Percentiles rank a stretch among this genome's conserved stretches.
These are phyloP conservation scores for Lepisosteus osseus DNA, from an alignment of 2,113 vertebrate species.

Conservation along the genomic window DNA sequence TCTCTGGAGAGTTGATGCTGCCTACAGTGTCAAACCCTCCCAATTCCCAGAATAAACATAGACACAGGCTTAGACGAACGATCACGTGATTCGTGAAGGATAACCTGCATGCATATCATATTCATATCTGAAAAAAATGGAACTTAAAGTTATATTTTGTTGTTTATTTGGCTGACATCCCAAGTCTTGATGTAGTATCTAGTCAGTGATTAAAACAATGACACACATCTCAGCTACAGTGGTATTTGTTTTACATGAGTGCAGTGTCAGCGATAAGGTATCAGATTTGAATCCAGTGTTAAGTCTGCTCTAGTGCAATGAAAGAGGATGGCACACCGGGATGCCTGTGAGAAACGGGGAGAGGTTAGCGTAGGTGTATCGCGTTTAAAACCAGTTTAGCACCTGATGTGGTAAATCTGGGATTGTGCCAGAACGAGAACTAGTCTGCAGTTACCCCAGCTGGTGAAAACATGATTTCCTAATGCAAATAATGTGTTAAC, in stretches of 20 bases:
- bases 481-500: slow-evolving; percentile 48
- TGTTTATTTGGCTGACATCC: no score
- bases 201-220: no score
- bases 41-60: slow-evolving; percentile 25
- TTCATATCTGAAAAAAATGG: no score
- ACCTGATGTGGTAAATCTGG: slow-evolving; percentile 51
- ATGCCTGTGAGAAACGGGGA: slow-evolving; percentile 4
- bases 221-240: no score
- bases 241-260: no score
- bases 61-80: slow-evolving; percentile 26
- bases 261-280: no score
- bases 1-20: slow-evolving; percentile 52
- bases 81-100: background rate
- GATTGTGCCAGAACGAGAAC: slow-evolving; percentile 44
- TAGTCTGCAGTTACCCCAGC: slow-evolving; percentile 41
- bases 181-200: no score
- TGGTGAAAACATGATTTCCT: slow-evolving; percentile 40
- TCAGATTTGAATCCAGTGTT: no score
- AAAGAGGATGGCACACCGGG: background rate
- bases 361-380: slow-evolving; percentile 18
- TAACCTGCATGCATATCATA: background rate
- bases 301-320: no score
- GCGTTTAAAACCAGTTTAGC: slow-evolving; percentile 34
- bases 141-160: no score
- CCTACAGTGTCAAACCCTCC: slow-evolving; percentile 40